Evolutionary conservation across 2,113 vertebrate species (phyloP).

Genomic region (Anser cygnoides): DNA sequence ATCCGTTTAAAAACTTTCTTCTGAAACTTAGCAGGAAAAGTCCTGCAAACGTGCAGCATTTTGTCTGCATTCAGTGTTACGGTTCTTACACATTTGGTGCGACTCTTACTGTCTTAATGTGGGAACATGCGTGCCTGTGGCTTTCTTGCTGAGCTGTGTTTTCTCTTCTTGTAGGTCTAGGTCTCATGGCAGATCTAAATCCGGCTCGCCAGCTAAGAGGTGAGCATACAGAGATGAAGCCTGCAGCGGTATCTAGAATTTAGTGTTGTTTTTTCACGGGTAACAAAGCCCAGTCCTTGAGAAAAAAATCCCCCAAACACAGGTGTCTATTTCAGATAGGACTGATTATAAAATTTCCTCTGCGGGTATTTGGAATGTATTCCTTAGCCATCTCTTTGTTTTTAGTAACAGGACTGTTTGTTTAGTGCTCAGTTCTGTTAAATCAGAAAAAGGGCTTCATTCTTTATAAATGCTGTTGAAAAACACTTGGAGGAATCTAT

Average conservation of each 20-base stretch:
- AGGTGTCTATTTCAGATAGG: background rate
- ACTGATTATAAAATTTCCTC: background rate
- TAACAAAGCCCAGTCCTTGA: background rate
- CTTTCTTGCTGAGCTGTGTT: conserved; percentile 1
- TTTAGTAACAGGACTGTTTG: background rate
- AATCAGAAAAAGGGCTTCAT: background rate
- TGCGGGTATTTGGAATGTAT: background rate
- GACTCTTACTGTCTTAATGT: background rate
- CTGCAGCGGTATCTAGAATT: background rate
- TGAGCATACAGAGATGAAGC: background rate
- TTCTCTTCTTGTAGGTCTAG: conserved; percentile 42
- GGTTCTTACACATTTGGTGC: background rate
- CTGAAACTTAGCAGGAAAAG: background rate
- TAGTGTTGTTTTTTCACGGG: background rate
- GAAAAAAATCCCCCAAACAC: background rate
- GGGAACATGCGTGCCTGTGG: background rate
- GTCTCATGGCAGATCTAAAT: conserved; percentile 69
- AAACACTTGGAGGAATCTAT: background rate
- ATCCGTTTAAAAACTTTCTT: background rate
- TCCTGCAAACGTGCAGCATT: background rate
- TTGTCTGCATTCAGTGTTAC: background rate
- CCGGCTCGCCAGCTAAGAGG: conserved; percentile 56
- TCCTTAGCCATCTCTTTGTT: background rate
- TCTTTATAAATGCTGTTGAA: background rate
- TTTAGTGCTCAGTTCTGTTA: background rate